Evolutionary conservation across 2,113 vertebrate genomes (phyloP).

Genomic region (Festucalex cinctus): DNA sequence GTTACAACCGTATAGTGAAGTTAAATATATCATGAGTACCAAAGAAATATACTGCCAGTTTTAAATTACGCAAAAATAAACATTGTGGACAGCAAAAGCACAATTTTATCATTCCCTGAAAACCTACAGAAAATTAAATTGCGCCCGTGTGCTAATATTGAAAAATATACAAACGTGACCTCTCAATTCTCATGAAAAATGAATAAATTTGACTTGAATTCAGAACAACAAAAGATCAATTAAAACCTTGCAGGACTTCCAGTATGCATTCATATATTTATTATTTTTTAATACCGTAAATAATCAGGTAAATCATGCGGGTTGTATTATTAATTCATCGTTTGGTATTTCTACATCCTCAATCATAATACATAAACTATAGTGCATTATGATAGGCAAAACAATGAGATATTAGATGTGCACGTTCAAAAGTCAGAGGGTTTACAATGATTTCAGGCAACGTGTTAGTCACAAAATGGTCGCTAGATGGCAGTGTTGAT

Average conservation of each 20-base stretch:
- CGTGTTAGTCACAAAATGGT: conserved; percentile 3
- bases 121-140: neutral
- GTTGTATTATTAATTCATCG: neutral
- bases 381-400: neutral
- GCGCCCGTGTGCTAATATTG: neutral
- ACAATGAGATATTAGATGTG: neutral
- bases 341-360: neutral
- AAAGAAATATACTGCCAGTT: neutral
- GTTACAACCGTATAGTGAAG: neutral
- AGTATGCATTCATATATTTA: neutral
- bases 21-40: neutral
- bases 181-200: neutral
- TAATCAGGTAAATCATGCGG: neutral
- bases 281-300: neutral
- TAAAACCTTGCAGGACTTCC: neutral
- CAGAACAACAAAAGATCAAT: neutral
- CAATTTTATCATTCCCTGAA: neutral
- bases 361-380: neutral
- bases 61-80: neutral
- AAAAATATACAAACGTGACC: neutral
- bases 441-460: neutral
- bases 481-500: conserved; percentile 61
- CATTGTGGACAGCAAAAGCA: neutral
- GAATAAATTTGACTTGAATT: neutral
- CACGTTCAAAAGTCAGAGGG: neutral